phyloP scores from a whole-genome alignment of 2,113 vertebrate species.

The Saccopteryx bilineata region DNA sequence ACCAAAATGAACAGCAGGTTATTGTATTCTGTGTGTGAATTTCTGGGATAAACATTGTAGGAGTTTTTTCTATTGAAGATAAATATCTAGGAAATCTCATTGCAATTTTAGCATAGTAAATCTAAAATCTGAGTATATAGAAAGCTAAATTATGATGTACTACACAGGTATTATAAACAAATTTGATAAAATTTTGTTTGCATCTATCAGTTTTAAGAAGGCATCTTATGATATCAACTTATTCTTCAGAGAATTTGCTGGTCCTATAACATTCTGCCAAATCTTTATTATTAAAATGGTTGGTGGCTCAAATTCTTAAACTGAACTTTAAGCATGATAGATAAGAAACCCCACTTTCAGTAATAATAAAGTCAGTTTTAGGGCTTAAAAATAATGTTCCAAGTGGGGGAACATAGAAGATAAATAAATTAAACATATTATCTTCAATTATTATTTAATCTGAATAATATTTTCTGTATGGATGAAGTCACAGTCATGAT shows the following conservation, averaged over 20 bases:
- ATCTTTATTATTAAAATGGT: background rate
- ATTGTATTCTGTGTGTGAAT: constrained; percentile 77
- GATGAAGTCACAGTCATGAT: background rate
- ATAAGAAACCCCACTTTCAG: constrained; percentile 2
- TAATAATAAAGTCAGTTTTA: background rate
- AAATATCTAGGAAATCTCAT: constrained; percentile 89
- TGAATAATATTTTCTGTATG: background rate
- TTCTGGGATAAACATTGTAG: constrained; percentile 84
- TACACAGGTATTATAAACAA: constrained; percentile 65
- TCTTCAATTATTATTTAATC: constrained; percentile 11
- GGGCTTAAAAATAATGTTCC: constrained; percentile 1
- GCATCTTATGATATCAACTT: background rate
- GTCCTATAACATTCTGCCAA: background rate
- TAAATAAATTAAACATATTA: background rate
- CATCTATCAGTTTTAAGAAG: background rate
- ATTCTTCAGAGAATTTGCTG: background rate
- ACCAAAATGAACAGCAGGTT: constrained; percentile 74
- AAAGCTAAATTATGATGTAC: constrained; percentile 69
- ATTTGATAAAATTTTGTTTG: constrained; percentile 45
- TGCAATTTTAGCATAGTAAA: constrained; percentile 85
- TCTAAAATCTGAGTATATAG: constrained; percentile 77
- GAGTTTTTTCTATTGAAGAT: constrained; percentile 89
- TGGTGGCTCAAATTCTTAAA: constrained; percentile 8
- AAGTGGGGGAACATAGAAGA: background rate
- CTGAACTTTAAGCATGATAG: background rate